A percentile compares a stretch with the other conserved stretches of the same genome.
Evolutionary conservation across 2,797 vertebrate genomes (phyloP).

Genomic region (Sciaenops ocellatus): DNA sequence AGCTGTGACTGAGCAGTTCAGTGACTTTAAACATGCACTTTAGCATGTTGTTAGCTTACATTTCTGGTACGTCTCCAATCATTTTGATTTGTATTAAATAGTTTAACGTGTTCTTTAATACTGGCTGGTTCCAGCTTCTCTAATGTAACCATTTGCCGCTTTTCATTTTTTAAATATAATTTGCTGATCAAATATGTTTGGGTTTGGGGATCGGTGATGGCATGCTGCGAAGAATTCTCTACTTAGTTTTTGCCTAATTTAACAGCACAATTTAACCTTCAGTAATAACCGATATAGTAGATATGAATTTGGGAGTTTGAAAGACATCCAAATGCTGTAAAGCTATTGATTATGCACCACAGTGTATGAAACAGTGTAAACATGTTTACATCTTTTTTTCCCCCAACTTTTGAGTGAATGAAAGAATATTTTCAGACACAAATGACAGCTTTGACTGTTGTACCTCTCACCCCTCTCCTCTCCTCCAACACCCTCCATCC

Average conservation of each 20-base stretch:
- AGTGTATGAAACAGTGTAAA: neutral
- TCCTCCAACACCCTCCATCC: conserved; percentile 68
- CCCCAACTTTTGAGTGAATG: neutral
- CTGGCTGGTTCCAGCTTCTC: neutral
- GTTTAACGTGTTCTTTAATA: neutral
- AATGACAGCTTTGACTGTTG: conserved; percentile 23
- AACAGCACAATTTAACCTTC: neutral
- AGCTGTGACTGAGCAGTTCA: neutral
- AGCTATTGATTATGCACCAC: neutral
- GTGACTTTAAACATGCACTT: neutral
- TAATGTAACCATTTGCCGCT: neutral
- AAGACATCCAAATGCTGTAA: neutral
- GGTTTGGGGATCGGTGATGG: neutral
- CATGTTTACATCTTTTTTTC: neutral
- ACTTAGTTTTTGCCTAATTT: neutral
- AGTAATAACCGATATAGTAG: neutral
- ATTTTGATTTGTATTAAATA: neutral
- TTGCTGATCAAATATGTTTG: neutral
- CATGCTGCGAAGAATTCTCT: too few relatives aligned
- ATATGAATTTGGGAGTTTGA: neutral
- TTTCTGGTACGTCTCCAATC: neutral
- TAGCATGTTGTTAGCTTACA: neutral
- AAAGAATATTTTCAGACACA: conserved; percentile 17
- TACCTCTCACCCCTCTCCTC: conserved; percentile 49
- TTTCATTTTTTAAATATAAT: neutral